Evolutionary conservation across 2,797 vertebrate genomes (phyloP).

Genomic region (Botia kubotai): DNA sequence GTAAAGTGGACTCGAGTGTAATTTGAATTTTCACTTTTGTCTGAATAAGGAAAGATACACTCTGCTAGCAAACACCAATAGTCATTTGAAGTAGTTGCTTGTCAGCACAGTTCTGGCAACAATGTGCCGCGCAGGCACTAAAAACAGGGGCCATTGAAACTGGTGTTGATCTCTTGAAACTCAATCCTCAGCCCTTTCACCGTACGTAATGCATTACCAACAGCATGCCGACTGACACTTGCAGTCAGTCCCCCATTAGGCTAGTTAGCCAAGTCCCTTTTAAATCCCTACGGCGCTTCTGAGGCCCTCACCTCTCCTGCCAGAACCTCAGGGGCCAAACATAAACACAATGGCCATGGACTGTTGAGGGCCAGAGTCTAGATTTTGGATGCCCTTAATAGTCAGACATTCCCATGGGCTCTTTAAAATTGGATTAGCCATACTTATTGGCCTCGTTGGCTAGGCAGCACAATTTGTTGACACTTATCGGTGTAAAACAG

Average conservation of each 20-base stretch:
- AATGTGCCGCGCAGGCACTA: constrained; percentile 41
- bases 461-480: constrained; percentile 68
- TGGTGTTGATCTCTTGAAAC: constrained; percentile 46
- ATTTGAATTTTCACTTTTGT: constrained; percentile 20
- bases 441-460: constrained; percentile 70
- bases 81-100: constrained; percentile 37
- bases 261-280: constrained; percentile 39
- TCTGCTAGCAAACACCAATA: constrained; percentile 6
- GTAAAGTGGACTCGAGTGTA: not conserved
- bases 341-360: constrained; percentile 70
- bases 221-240: constrained; percentile 71
- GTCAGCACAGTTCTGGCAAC: constrained; percentile 52
- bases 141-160: constrained; percentile 40
- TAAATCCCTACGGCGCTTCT: constrained; percentile 38
- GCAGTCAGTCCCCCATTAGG: constrained; percentile 66
- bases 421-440: constrained; percentile 74
- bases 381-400: constrained; percentile 68
- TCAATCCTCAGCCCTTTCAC: constrained; percentile 38
- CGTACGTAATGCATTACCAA: constrained; percentile 79
- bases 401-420: constrained; percentile 63
- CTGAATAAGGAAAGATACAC: constrained; percentile 13
- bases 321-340: constrained; percentile 69
- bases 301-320: constrained; percentile 52
- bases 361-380: constrained; percentile 67
- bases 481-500: constrained; percentile 73